Conservation (phyloP, 2,113 vertebrate species). For the Pseudonaja textilis region DNA sequence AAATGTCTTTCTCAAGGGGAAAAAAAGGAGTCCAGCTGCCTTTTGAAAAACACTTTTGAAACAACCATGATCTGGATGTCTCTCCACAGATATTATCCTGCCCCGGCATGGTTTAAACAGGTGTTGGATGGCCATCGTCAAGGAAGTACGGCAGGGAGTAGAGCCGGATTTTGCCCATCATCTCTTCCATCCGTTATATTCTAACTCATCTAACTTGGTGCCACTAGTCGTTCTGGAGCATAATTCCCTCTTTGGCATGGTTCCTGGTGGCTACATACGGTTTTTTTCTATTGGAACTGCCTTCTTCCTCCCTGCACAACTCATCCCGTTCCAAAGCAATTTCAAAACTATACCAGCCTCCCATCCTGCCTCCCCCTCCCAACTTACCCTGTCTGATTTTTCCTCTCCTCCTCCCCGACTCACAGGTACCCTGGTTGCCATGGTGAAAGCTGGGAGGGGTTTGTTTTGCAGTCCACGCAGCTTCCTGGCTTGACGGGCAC, state of each 20-base stretch:
- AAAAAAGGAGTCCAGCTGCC: too few species aligned
- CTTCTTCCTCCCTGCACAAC: neutral
- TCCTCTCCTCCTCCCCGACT: neutral
- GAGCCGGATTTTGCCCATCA: neutral
- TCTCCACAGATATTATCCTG: too few species aligned
- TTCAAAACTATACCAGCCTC: neutral
- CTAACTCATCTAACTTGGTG: neutral
- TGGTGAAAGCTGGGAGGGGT: neutral
- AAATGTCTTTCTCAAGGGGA: too few species aligned
- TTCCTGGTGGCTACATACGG: neutral
- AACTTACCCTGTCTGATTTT: neutral
- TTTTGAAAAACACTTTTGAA: too few species aligned
- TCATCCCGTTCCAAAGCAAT: neutral
- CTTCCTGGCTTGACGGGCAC: neutral
- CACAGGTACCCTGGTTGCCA: neutral
- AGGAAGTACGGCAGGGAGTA: neutral
- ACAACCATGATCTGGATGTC: too few species aligned
- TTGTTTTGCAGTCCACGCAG: neutral
- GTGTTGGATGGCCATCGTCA: neutral
- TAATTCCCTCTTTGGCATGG: neutral
- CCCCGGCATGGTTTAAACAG: neutral
- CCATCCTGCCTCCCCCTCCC: neutral
- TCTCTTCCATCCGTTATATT: neutral
- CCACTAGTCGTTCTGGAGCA: neutral
- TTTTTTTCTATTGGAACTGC: neutral